A percentile compares a stretch with the other conserved stretches of the same genome.
Evolutionary conservation across 2,113 vertebrate genomes (phyloP).

Genomic region (Penelope pileata): DNA sequence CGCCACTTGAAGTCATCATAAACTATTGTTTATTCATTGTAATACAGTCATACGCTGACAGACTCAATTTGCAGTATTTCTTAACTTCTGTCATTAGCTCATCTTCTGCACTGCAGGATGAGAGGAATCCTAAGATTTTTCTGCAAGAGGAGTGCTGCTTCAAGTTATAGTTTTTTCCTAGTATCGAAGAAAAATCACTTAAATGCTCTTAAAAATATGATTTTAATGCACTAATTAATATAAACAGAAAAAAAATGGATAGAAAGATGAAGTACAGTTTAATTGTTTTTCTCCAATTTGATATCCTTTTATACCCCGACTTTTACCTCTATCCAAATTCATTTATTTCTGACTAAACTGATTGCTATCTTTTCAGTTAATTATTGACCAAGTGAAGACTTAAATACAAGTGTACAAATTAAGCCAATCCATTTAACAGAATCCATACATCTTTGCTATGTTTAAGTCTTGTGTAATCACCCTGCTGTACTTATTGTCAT

Average conservation of each 20-base stretch:
- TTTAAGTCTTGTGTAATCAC: not conserved
- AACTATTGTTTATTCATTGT: not conserved
- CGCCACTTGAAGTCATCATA: not conserved
- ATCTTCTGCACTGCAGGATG: not conserved
- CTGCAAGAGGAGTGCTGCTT: not conserved
- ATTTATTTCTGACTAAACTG: constrained; percentile 14
- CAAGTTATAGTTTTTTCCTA: not conserved
- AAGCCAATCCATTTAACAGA: not conserved
- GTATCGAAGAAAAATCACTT: not conserved
- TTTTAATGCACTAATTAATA: not conserved
- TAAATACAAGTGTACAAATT: constrained; percentile 11
- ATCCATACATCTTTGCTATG: not conserved
- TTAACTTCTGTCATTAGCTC: not conserved
- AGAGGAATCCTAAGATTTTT: not conserved
- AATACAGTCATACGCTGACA: not conserved
- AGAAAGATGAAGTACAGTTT: not conserved
- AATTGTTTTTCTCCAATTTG: not conserved
- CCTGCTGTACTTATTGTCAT: not conserved
- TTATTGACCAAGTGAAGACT: not conserved
- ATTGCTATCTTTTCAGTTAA: not conserved
- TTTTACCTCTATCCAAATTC: not conserved
- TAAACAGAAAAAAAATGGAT: not conserved
- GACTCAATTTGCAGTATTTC: not conserved
- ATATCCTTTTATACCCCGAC: not conserved
- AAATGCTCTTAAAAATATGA: not conserved